A percentile compares a stretch with the other conserved stretches of the same genome.
Evolutionary conservation across 2,888 invertebrate species (phyloP).

Genomic region (Physocephala rufipes): DNA sequence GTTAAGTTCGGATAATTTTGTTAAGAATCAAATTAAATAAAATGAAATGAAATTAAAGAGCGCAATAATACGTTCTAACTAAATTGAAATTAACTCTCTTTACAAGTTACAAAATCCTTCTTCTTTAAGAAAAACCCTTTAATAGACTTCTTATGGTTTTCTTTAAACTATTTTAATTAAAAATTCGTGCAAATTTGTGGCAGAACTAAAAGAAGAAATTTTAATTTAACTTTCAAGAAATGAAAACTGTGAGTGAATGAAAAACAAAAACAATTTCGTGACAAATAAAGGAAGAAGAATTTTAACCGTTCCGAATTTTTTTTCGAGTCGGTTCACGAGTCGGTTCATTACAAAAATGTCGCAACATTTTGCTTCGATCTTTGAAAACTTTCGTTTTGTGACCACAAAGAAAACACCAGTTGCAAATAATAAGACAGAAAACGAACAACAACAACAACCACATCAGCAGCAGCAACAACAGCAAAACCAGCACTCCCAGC

Average conservation of each 20-base stretch:
- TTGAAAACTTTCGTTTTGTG: conserved; percentile 63
- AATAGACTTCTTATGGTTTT: background rate
- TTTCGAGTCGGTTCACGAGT: too few species aligned
- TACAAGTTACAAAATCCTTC: background rate
- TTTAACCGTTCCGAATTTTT: background rate
- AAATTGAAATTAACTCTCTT: background rate
- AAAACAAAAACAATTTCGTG: background rate
- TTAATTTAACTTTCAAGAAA: background rate
- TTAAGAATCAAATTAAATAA: background rate
- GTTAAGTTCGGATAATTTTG: background rate
- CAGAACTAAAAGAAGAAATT: background rate
- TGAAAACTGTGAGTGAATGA: background rate
- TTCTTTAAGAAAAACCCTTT: background rate
- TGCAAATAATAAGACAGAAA: conserved; percentile 15
- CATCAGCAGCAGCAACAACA: conserved; percentile 42
- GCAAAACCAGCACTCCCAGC: conserved; percentile 21
- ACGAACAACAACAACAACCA: conserved; percentile 39
- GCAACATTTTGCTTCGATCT: conserved; percentile 63
- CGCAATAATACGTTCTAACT: background rate
- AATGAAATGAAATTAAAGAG: background rate
- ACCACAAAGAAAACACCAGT: conserved; percentile 53
- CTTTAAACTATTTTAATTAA: background rate
- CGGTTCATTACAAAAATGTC: conserved; percentile 55
- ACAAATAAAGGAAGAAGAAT: conserved; percentile 16
- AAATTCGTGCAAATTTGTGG: background rate